Evolutionary conservation across 2,888 invertebrate species (phyloP), one percentile per base, ranked within the genome.

Genomic region (Eulithis prunata): DNA sequence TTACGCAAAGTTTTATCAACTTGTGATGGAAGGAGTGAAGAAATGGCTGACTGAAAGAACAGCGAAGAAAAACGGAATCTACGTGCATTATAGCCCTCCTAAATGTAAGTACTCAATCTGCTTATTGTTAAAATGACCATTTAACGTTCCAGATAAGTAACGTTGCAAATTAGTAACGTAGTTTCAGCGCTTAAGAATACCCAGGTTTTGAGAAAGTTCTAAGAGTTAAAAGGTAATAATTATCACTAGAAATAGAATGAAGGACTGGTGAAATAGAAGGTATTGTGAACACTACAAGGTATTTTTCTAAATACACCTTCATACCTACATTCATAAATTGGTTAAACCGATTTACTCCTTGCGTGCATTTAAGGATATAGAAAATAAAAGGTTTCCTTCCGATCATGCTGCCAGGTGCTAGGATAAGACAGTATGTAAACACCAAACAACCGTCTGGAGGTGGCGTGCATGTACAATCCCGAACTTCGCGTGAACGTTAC

Each of bases 21-120:
- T 57, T 57, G 66, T 63, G 41, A 91, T 90, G 90, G 89, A 90
- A 69, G 84, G 86, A 57, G 81, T 86, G 28, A 90, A 86, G 69
- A 90, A 90, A 70, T 85, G 85, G 83, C 68, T 87, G 8, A 75
- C 78, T 4, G 86, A 89, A n/a, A 75, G 87, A 36, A 78, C 75
- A 57, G 74, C 70, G 1, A 89, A 83, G 80, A 88, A 86, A 66
- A 88, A 94, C 77, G 95, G 95, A 14, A 83, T 95, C 7, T 95
- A 94, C 79, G 91, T 95, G 7, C 95, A 95, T 83, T 94, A 94
- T 75, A 95, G 94, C 76, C 95, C 94, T 11, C 95, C 95, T 4
- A 94, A 94, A 93, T 86, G 95, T 95, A 89, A 93, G 92, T 85
- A 68, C 12, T 45, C 4, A 14, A 13, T 13, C 32, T 32, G 32